Evolutionary conservation across 2,888 invertebrate species (phyloP).

Genomic region (Lasioglossum calceatum): DNA sequence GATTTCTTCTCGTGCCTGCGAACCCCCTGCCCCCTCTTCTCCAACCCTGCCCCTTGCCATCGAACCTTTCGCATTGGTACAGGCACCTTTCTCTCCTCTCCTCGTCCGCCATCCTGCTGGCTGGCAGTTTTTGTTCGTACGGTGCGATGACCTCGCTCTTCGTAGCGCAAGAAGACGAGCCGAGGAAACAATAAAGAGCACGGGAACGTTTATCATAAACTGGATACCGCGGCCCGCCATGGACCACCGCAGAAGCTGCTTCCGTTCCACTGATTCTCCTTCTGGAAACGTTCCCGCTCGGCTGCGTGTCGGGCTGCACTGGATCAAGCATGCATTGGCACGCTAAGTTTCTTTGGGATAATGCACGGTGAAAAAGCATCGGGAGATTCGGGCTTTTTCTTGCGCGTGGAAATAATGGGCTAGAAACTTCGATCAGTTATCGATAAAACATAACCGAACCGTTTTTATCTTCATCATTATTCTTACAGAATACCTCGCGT

Average conservation of each 20-base stretch:
- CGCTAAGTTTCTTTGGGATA: not conserved
- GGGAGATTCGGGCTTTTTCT: not conserved
- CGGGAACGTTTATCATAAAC: constrained; percentile 56
- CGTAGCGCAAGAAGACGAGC: constrained; percentile 16
- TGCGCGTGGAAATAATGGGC: not conserved
- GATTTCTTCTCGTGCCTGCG: constrained; percentile 65
- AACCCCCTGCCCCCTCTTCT: constrained; percentile 5
- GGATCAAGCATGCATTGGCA: not conserved
- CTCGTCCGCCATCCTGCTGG: not conserved
- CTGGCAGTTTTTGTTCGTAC: constrained; percentile 11
- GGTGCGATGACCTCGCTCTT: constrained; percentile 25
- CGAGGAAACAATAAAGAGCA: constrained; percentile 59
- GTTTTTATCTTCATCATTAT: not conserved
- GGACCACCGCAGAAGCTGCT: constrained; percentile 22
- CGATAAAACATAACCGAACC: not conserved
- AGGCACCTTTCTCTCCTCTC: constrained; percentile 22
- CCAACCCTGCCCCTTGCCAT: not conserved
- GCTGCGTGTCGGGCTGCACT: not conserved
- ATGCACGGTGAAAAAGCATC: not conserved
- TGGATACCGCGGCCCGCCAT: constrained; percentile 19
- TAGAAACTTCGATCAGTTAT: no score
- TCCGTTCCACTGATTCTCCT: constrained; percentile 2
- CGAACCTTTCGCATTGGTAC: constrained; percentile 7
- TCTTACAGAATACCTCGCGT: not conserved
- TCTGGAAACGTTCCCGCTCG: not conserved